phyloP scores from a whole-genome alignment of 2,113 vertebrate species.

The Camelus bactrianus region DNA sequence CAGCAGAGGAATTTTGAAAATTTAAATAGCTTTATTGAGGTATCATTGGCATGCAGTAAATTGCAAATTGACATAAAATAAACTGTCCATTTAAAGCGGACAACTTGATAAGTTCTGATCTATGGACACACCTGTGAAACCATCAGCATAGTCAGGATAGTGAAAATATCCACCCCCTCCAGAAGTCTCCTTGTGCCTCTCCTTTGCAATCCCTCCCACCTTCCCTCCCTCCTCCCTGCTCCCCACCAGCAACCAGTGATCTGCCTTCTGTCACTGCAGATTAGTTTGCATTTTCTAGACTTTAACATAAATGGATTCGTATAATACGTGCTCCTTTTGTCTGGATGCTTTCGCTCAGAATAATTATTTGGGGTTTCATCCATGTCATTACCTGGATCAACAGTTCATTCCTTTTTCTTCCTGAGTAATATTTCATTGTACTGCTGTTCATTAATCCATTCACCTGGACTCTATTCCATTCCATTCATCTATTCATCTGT shows the following conservation, averaged over 20 bases:
- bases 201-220: no score
- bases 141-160: not conserved
- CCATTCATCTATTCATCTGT: not conserved
- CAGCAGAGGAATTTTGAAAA: not conserved
- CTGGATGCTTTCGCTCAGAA: not conserved
- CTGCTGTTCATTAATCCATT: fast-evolving
- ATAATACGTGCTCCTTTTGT: no score
- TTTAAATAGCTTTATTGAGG: not conserved
- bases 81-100: not conserved
- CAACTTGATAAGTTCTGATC: not conserved
- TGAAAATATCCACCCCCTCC: not conserved
- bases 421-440: not conserved
- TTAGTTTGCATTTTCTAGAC: not conserved
- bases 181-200: not conserved
- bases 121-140: not conserved
- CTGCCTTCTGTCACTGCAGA: not conserved
- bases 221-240: no score
- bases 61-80: not conserved
- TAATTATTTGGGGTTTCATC: not conserved
- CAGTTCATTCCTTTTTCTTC: not conserved
- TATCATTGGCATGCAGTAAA: not conserved
- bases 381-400: not conserved
- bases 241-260: not conserved
- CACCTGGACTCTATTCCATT: not conserved
- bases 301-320: not conserved